Evolutionary conservation across 2,888 invertebrate genomes (phyloP).

Genomic region (Charanyca ferruginea): DNA sequence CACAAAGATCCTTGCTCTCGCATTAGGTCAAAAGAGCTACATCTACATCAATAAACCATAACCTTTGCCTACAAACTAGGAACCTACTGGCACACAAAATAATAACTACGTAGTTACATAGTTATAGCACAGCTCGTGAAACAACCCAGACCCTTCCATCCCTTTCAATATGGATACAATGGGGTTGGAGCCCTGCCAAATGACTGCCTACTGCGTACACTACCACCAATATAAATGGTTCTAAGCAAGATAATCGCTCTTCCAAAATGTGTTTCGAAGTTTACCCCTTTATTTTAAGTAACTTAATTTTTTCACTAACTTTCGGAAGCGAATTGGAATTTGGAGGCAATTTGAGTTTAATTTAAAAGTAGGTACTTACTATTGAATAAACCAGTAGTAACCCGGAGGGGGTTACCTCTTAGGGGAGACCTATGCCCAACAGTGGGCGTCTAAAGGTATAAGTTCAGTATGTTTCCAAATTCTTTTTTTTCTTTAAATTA

Average conservation of each 20-base stretch:
- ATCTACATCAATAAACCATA: constrained; percentile 38
- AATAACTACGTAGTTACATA: constrained; percentile 50
- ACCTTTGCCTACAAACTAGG: constrained; percentile 18
- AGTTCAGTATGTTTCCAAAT: too few relatives aligned
- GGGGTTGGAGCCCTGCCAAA: constrained; percentile 65
- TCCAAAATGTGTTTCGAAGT: constrained; percentile 26
- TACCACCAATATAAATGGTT: constrained; percentile 39
- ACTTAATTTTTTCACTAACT: constrained; percentile 1
- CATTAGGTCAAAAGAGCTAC: not conserved
- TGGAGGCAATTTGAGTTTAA: not conserved
- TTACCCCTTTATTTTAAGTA: constrained; percentile 16
- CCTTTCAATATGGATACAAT: constrained; percentile 61
- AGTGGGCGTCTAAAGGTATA: too few relatives aligned
- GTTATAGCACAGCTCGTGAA: constrained; percentile 45
- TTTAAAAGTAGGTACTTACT: too few relatives aligned
- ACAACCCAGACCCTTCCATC: constrained; percentile 43
- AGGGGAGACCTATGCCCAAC: too few relatives aligned
- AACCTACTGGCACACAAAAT: constrained; percentile 49
- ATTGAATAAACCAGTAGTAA: too few relatives aligned
- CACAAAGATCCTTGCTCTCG: too few relatives aligned
- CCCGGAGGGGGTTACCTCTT: too few relatives aligned
- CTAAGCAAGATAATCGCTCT: constrained; percentile 52
- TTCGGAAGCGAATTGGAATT: not conserved
- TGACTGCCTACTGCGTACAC: constrained; percentile 36
- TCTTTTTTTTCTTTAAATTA: too few relatives aligned